phyloP scores from a whole-genome alignment of 2,113 vertebrate species.

The Campylomormyrus tamandua region DNA sequence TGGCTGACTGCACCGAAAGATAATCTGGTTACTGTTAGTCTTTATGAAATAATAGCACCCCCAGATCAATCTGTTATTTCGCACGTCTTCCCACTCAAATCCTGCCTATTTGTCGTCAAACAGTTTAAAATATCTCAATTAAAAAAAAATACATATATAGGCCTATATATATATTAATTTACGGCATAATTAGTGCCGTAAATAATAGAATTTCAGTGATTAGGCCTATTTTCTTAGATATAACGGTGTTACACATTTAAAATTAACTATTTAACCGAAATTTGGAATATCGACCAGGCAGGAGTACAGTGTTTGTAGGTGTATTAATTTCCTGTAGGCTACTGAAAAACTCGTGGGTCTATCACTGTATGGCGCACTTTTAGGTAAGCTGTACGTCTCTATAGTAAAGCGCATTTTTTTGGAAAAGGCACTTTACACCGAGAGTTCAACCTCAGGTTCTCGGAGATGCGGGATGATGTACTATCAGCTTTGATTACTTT shows the following conservation, averaged over 20 bases:
- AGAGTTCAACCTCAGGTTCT: not conserved
- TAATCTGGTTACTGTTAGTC: not conserved
- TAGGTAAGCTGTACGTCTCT: not conserved
- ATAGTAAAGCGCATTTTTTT: not conserved
- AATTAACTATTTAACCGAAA: not conserved
- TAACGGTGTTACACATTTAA: not conserved
- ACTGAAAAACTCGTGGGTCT: not conserved
- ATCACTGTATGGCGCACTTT: not conserved
- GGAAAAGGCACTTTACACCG: not conserved
- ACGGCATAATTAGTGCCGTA: not conserved
- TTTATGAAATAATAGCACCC: not conserved
- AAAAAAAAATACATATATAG: not conserved
- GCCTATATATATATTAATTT: not conserved
- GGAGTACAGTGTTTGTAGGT: not conserved
- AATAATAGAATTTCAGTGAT: not conserved
- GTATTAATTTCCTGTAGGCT: not conserved
- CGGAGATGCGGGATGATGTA: not conserved
- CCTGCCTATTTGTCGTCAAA: not conserved
- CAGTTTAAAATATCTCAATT: not conserved
- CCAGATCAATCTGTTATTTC: not conserved
- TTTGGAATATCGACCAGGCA: not conserved
- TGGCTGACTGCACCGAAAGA: not conserved
- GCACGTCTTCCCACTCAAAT: not conserved
- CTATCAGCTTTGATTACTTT: constrained; percentile 2
- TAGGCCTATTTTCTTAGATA: not conserved